Evolutionary conservation across 2,113 vertebrate species (phyloP).

Genomic region (Rhinopithecus roxellana): DNA sequence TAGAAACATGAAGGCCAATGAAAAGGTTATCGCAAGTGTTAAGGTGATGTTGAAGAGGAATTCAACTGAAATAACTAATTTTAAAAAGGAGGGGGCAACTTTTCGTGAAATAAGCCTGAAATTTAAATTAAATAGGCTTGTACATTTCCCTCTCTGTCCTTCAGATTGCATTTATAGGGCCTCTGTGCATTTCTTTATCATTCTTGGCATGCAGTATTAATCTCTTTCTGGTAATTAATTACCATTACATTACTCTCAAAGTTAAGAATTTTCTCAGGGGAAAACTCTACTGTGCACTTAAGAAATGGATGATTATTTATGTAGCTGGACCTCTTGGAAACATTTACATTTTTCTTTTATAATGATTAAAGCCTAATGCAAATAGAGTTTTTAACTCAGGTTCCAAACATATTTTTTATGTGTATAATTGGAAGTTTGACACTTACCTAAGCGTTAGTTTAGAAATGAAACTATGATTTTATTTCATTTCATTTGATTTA

Average conservation of each 20-base stretch:
- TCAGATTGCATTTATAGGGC: background rate
- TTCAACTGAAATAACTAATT: background rate
- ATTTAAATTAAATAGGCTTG: background rate
- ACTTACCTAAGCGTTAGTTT: slow-evolving; percentile 65
- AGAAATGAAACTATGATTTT: background rate
- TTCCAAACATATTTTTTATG: slow-evolving; percentile 43
- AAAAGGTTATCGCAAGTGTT: background rate
- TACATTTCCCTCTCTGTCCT: background rate
- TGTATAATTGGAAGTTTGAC: slow-evolving; percentile 63
- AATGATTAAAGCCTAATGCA: slow-evolving; percentile 63
- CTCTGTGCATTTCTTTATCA: slow-evolving; percentile 47
- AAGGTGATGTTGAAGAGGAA: background rate
- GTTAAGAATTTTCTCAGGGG: slow-evolving; percentile 68
- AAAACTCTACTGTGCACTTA: slow-evolving; percentile 62
- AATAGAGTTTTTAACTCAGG: slow-evolving; percentile 38
- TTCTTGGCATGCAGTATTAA: slow-evolving; percentile 68
- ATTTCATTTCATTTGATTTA: too few relatives aligned
- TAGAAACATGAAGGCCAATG: background rate
- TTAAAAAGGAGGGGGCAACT: background rate
- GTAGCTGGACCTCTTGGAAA: slow-evolving; percentile 71
- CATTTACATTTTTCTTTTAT: slow-evolving; percentile 60
- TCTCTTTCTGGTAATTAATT: slow-evolving; percentile 81
- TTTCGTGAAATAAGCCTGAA: background rate
- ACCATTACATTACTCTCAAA: slow-evolving; percentile 71
- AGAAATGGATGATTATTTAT: slow-evolving; percentile 74